These are phyloP conservation scores for Zaprionus kolodkinae DNA, from an alignment of 1,140 invertebrate genomes.

Conservation along the genomic window DNA sequence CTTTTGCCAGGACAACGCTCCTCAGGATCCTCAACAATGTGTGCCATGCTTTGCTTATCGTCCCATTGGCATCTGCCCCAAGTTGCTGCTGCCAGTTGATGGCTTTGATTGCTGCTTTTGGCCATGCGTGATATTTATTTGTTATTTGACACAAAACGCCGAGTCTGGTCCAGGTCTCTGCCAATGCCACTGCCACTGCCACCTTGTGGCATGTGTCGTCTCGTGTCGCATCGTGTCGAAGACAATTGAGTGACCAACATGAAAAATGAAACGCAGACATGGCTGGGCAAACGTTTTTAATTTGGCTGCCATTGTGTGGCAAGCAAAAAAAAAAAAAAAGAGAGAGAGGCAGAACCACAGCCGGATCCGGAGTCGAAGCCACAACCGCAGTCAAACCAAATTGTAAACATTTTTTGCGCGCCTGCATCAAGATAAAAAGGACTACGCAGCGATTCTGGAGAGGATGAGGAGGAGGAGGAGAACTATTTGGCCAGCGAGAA, in stretches of 20 bases:
- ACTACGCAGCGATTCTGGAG: slow-evolving; percentile 51
- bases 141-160: slow-evolving; percentile 78
- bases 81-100: slow-evolving; percentile 63
- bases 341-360: background rate
- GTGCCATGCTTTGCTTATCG: slow-evolving; percentile 58
- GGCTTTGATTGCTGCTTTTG: slow-evolving; percentile 80
- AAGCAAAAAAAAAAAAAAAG: too few relatives aligned
- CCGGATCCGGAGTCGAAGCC: too few relatives aligned
- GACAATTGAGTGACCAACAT: slow-evolving; percentile 80
- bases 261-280: slow-evolving; percentile 68
- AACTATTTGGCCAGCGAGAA: slow-evolving; percentile 77
- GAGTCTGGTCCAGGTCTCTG: slow-evolving; percentile 43
- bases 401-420: slow-evolving; percentile 82
- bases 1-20: slow-evolving; percentile 32
- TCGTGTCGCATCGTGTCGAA: slow-evolving; percentile 61
- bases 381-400: slow-evolving; percentile 47
- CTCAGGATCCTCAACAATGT: slow-evolving; percentile 51
- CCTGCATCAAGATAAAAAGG: slow-evolving; percentile 73
- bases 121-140: slow-evolving; percentile 83
- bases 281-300: slow-evolving; percentile 69
- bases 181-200: background rate
- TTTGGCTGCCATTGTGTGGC: slow-evolving; percentile 66
- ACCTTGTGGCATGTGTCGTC: slow-evolving; percentile 74
- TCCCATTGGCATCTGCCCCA: slow-evolving; percentile 65
- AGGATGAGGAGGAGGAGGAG: too few relatives aligned